Evolutionary conservation across 37 sponge, comb jelly and placozoan species (phyloP).

Genomic region (Amphimedon queenslandica): DNA sequence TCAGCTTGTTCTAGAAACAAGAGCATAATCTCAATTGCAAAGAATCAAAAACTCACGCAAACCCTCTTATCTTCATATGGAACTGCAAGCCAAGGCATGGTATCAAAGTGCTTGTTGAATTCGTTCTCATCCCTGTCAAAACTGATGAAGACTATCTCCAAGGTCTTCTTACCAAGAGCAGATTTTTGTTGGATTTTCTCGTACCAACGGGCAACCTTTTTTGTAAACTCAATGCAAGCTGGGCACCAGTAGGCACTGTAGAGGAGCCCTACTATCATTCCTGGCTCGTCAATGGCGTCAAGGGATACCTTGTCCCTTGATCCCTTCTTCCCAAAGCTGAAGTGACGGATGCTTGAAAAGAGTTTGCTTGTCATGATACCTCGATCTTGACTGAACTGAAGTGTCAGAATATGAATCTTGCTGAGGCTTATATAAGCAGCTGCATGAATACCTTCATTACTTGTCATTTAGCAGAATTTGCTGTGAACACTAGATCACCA

Average conservation of each 20-base stretch:
- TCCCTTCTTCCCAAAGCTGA: neutral
- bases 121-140: slow-evolving; percentile 66
- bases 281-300: neutral
- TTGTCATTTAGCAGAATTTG: too few relatives aligned
- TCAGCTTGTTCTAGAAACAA: too few relatives aligned
- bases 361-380: neutral
- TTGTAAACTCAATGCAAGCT: slow-evolving; percentile 59
- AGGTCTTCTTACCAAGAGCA: too few relatives aligned
- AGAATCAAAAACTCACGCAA: neutral
- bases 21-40: neutral
- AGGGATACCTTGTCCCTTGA: neutral
- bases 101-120: slow-evolving; percentile 68
- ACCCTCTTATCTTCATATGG: slow-evolving; percentile 61
- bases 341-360: neutral
- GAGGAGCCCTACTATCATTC: slow-evolving; percentile 50
- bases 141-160: slow-evolving; percentile 88
- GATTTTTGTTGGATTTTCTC: slow-evolving; percentile 16
- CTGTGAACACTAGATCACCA: too few relatives aligned
- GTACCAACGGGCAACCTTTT: slow-evolving; percentile 46
- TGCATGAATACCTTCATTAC: too few relatives aligned
- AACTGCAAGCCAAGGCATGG: slow-evolving; percentile 88
- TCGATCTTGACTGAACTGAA: too few relatives aligned
- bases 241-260: slow-evolving; percentile 72
- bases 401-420: too few relatives aligned
- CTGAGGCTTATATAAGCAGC: too few relatives aligned